These are phyloP conservation scores for Choloepus hoffmanni DNA, from an alignment of 2,113 vertebrate species.

Conservation along the genomic window DNA sequence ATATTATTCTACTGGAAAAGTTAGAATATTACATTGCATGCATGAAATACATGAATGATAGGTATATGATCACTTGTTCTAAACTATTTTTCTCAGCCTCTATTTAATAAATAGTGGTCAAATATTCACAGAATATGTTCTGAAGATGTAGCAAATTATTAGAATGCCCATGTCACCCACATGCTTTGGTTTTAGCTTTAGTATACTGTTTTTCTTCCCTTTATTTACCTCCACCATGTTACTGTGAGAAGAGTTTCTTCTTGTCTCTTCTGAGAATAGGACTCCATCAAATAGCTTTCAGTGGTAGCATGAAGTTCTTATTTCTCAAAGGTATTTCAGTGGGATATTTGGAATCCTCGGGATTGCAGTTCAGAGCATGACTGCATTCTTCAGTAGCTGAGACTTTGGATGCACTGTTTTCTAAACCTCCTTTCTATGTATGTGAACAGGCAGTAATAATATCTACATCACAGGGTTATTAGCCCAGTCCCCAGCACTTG, in stretches of 20 bases:
- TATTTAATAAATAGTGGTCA: background rate
- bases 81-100: background rate
- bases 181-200: background rate
- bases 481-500: too few species aligned
- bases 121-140: background rate
- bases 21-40: background rate
- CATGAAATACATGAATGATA: background rate
- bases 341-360: background rate
- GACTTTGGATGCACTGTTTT: fast-evolving
- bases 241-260: background rate
- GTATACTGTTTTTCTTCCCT: background rate
- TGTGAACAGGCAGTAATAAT: background rate
- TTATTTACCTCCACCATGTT: background rate
- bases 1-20: fast-evolving
- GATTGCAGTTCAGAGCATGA: background rate
- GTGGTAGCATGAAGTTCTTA: background rate
- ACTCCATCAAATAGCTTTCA: background rate
- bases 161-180: background rate
- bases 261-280: background rate
- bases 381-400: background rate
- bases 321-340: background rate
- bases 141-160: background rate
- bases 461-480: fast-evolving
- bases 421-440: background rate
- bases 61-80: background rate